Percentiles rank a stretch among this genome's conserved stretches.
These are phyloP conservation scores for Nesogale talazaci DNA, from an alignment of 2,113 vertebrate genomes.

Conservation along the genomic window DNA sequence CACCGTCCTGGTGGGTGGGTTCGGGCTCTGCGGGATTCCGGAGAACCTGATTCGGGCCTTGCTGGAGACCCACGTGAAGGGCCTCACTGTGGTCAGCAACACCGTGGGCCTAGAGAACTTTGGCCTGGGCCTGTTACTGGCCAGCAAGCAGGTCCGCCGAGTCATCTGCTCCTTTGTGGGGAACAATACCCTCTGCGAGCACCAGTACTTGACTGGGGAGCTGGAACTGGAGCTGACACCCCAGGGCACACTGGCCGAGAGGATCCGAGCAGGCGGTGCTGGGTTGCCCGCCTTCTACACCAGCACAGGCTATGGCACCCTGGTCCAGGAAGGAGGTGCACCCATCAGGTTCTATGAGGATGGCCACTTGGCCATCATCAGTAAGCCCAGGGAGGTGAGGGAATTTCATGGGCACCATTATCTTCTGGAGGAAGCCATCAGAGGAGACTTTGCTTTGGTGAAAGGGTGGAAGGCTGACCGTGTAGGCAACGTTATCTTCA, in stretches of 20 bases:
- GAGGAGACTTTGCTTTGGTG: slow-evolving; percentile 92
- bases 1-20: slow-evolving; percentile 93
- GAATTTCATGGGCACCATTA: slow-evolving; percentile 91
- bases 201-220: slow-evolving; percentile 92
- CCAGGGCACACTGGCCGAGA: slow-evolving; percentile 94
- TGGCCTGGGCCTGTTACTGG: slow-evolving; percentile 92
- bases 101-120: slow-evolving; percentile 95
- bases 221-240: slow-evolving; percentile 96
- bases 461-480: slow-evolving; percentile 96
- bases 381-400: slow-evolving; percentile 91
- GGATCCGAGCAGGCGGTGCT: slow-evolving; percentile 92
- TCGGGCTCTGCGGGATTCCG: slow-evolving; percentile 95
- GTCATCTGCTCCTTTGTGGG: slow-evolving; percentile 94
- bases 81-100: slow-evolving; percentile 93
- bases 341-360: slow-evolving; percentile 94
- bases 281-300: slow-evolving; percentile 95
- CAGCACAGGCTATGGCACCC: slow-evolving; percentile 92
- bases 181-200: slow-evolving; percentile 93
- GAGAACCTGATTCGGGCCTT: slow-evolving; percentile 94
- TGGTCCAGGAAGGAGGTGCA: slow-evolving; percentile 94
- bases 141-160: slow-evolving; percentile 92
- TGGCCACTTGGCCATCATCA: slow-evolving; percentile 89
- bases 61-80: slow-evolving; percentile 90
- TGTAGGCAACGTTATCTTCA: slow-evolving; percentile 94
- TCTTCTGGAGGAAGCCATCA: slow-evolving; percentile 93